Evolutionary conservation across 2,888 invertebrate genomes (phyloP).

Genomic region (Glomeris marginata): DNA sequence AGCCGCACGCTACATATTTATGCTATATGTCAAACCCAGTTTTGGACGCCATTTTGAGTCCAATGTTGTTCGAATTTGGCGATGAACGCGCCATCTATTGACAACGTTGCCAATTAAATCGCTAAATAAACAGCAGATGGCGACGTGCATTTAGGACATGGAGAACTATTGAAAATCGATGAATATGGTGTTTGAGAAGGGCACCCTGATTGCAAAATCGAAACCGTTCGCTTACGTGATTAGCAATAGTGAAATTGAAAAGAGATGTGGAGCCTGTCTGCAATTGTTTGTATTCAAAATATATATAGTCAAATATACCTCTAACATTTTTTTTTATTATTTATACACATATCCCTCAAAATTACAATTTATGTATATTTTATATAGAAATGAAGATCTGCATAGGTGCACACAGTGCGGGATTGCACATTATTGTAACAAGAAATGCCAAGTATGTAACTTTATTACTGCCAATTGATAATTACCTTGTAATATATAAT

Average conservation of each 20-base stretch:
- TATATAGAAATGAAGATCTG: conserved; percentile 18
- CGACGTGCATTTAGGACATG: too few relatives aligned
- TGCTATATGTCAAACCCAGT: too few relatives aligned
- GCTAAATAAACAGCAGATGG: too few relatives aligned
- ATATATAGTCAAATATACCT: background rate
- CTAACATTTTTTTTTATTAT: background rate
- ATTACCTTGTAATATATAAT: too few relatives aligned
- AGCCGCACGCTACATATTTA: too few relatives aligned
- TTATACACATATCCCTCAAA: background rate
- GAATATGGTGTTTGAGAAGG: conserved; percentile 35
- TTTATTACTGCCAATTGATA: too few relatives aligned
- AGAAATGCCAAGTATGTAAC: conserved; percentile 46
- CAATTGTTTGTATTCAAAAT: conserved; percentile 36
- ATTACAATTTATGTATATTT: conserved; percentile 2
- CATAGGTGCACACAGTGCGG: conserved; percentile 63
- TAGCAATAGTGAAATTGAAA: conserved; percentile 33
- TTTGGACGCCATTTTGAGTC: too few relatives aligned
- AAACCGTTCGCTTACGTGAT: conserved; percentile 60
- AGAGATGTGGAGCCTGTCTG: conserved; percentile 61
- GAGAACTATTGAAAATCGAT: background rate
- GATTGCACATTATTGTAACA: conserved; percentile 66
- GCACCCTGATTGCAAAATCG: conserved; percentile 51
- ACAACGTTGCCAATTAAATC: too few relatives aligned
- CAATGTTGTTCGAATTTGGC: too few relatives aligned
- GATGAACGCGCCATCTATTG: too few relatives aligned